Evolutionary conservation across 2,888 invertebrate species (phyloP).

Genomic region (Acrocyrtus sp.): DNA sequence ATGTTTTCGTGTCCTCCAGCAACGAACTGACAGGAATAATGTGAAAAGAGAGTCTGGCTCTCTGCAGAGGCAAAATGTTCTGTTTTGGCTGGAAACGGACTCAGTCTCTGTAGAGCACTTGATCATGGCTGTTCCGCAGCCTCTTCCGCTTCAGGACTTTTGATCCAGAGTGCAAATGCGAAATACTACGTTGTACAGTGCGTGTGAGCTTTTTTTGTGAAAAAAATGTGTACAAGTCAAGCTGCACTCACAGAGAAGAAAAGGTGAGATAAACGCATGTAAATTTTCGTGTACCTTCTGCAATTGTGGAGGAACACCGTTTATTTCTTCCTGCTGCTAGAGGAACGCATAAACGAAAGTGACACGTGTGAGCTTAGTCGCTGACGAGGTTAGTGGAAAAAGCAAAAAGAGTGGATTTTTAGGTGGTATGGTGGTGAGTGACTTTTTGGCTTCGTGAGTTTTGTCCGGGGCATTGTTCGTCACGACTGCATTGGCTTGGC

Average conservation of each 20-base stretch:
- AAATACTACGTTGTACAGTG: too few relatives aligned
- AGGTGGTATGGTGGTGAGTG: not conserved
- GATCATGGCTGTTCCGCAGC: slow-evolving; percentile 1
- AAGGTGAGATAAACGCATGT: too few relatives aligned
- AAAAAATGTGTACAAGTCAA: too few relatives aligned
- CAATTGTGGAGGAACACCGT: not conserved
- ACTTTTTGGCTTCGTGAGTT: not conserved
- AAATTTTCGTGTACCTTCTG: not conserved
- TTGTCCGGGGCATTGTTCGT: too few relatives aligned
- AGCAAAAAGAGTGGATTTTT: too few relatives aligned
- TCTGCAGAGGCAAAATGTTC: slow-evolving; percentile 14
- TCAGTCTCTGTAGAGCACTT: slow-evolving; percentile 40
- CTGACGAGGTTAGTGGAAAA: not conserved
- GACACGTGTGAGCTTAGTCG: not conserved
- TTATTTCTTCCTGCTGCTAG: not conserved
- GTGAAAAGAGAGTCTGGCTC: not conserved
- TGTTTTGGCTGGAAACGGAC: slow-evolving; percentile 18
- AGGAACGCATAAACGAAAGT: not conserved
- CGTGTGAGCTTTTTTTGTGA: not conserved
- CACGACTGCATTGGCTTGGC: too few relatives aligned
- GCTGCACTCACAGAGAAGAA: too few relatives aligned
- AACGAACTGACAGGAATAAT: too few relatives aligned
- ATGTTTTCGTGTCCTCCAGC: not conserved
- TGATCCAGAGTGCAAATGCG: not conserved
- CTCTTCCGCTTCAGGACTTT: not conserved